Base-by-base conservation (phyloP, 2,113 vertebrate genomes). In the Laticauda colubrina region DNA sequence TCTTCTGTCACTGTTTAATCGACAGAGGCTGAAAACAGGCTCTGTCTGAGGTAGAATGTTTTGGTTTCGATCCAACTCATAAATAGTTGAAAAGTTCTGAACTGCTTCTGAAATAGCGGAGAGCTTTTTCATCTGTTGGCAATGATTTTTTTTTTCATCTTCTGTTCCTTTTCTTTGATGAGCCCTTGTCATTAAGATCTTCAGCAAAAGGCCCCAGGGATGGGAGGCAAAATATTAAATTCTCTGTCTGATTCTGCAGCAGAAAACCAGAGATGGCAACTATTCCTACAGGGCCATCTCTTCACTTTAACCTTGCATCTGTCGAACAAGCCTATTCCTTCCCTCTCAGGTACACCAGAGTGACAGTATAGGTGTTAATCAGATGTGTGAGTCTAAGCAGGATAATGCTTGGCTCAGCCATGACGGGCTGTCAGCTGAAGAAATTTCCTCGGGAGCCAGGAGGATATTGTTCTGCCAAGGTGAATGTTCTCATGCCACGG, bases 301-400 rank as follows among this genome's bases (percentile, higher is more conserved):
- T 61, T 87, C 81, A 43, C 61, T 61, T 93, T 51, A 55, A 93
- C 87, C 92, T 92, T 0, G 1, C 95, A 96, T 96, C 61, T 96
- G 94, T 90, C 91, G 94, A 94, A 87, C 89, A 94, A 91, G 91
- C 95, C 94, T 94, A 88, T 92, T 94, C 53, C 89, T 56, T 93
- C 29, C 93, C 92, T 94, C 86, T 81, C 93, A 95, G 95, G 54
- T 5, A 93, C 1, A 53, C 29, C 87, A 92, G 88, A 95, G 89
- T 90, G 93, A 94, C 92, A 94, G 92, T 69, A 91, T 93, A 96
- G 96, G 94, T 96, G 94, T 89, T 96, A 96, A 96, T 95, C 92
- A 96, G 92, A 88, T 93, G 91, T 85, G 87, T 57, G 94, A 89
- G 88, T 95, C 90, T 93, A 89, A 94, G 51, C n/a, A 87, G 91